These are phyloP conservation scores for Malachius bipustulatus DNA, from an alignment of 2,888 invertebrate species.

Conservation along the genomic window DNA sequence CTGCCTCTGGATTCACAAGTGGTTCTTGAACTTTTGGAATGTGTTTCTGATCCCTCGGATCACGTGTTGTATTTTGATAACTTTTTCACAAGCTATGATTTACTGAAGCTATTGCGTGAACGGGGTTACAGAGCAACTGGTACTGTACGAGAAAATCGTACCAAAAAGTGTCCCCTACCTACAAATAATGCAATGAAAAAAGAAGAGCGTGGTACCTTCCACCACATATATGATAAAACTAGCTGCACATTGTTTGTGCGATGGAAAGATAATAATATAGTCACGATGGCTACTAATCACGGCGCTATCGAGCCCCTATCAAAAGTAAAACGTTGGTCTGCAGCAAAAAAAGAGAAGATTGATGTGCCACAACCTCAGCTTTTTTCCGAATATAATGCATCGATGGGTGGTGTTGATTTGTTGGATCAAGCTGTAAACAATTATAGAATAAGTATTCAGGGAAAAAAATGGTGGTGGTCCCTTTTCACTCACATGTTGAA, in stretches of 20 bases:
- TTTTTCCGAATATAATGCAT: constrained; percentile 8
- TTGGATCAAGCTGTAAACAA: constrained; percentile 12
- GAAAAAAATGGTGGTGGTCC: constrained; percentile 8
- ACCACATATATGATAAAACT: constrained; percentile 5
- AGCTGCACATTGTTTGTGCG: constrained; percentile 8
- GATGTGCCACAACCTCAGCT: constrained; percentile 9
- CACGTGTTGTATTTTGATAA: background rate
- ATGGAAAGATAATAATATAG: constrained; percentile 20
- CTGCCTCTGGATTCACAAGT: background rate
- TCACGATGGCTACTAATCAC: constrained; percentile 15
- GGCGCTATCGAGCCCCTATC: constrained; percentile 11
- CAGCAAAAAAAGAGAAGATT: constrained; percentile 8
- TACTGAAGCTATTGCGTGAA: constrained; percentile 7
- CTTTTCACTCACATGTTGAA: constrained; percentile 4
- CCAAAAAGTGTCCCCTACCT: constrained; percentile 10
- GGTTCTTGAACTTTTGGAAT: constrained; percentile 5
- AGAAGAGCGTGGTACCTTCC: background rate
- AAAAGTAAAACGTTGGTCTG: constrained; percentile 10
- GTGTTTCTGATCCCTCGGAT: constrained; percentile 5
- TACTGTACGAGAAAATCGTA: constrained; percentile 12
- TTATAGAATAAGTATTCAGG: constrained; percentile 8
- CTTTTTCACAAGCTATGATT: constrained; percentile 7
- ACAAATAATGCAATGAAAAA: constrained; percentile 6
- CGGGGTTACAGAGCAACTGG: constrained; percentile 12
- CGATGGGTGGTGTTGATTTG: constrained; percentile 12